Base-by-base conservation (phyloP, 23 tunicate genomes). In the Corella eumyota region DNA sequence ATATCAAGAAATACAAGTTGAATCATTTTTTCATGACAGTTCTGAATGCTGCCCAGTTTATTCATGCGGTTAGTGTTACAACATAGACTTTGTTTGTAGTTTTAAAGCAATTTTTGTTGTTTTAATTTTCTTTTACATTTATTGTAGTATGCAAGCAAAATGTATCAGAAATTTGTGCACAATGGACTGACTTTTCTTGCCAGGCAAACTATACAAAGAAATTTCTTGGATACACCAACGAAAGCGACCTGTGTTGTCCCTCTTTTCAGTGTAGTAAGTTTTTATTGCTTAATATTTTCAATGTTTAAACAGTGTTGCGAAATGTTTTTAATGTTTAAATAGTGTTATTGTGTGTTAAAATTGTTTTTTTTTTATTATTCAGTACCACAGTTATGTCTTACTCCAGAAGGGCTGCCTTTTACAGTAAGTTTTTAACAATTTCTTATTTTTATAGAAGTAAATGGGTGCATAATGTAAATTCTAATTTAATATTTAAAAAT, bases 1-100 rank as follows among this genome's bases (percentile, higher is more conserved):
- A 32, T 60, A 60, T 25, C 26, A 60, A 34, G 1, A 9, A 2
- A 28, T 32, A 29, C 22, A 33, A 32, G 11, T 19, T n/a, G 65
- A 34, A 60, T 23, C 29, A 4, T 60, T 25, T 60, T 60, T 25
- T 31, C 45, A 60, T 25, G 65, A 60, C 45, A 32, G 45, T 29
- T 60, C 65, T 23, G 28, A 54, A 25, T 54, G 60, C 60, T 54
- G 60, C 32, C 60, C 60, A 2, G 60, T 54, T 4, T 22, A 26
- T 2, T 17, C 29, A 19, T 54, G 60, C 29, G 60, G 60, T 54
- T 54, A 17, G 60, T 54, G 6, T 9, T 15, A 15, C 15, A n/a
- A n/a, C n/a, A n/a, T 11, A 40, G 48, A 15, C 11, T 40, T 40
- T 40, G n/a, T n/a, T n/a, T n/a, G n/a, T n/a, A n/a, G n/a, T n/a